Evolutionary conservation across 2,888 invertebrate species (phyloP).

Genomic region (Caenorhabditis sulstoni): DNA sequence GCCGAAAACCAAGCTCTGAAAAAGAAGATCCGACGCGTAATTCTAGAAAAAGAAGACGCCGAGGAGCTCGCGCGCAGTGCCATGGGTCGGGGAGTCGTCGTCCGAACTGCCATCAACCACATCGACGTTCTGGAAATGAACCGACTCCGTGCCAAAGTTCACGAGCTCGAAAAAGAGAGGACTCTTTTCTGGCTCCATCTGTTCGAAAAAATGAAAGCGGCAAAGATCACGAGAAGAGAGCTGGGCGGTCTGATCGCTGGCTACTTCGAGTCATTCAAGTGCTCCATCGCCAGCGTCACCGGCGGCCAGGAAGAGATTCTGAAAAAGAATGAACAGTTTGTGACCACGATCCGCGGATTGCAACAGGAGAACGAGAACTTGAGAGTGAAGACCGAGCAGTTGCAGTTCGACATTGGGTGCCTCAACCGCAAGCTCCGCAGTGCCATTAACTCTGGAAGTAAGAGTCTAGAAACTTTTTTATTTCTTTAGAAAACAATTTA

Average conservation of each 20-base stretch:
- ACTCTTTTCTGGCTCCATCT: slow-evolving; percentile 36
- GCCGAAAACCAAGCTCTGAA: slow-evolving; percentile 24
- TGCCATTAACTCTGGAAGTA: slow-evolving; percentile 6
- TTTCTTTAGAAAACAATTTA: too few relatives aligned
- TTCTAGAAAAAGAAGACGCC: slow-evolving; percentile 44
- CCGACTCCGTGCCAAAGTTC: slow-evolving; percentile 17
- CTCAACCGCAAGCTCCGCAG: slow-evolving; percentile 14
- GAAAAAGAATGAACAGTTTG: slow-evolving; percentile 36
- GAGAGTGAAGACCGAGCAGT: slow-evolving; percentile 22
- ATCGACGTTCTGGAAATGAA: slow-evolving; percentile 37
- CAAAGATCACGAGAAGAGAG: slow-evolving; percentile 24
- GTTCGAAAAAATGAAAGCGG: slow-evolving; percentile 26
- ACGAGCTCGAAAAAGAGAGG: slow-evolving; percentile 32
- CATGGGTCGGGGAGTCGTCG: slow-evolving; percentile 18
- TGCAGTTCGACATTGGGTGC: slow-evolving; percentile 24
- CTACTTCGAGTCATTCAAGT: slow-evolving; percentile 45
- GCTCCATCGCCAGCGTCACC: slow-evolving; percentile 24
- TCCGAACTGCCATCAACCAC: slow-evolving; percentile 25
- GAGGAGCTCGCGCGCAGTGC: slow-evolving; percentile 31
- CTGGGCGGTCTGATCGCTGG: slow-evolving; percentile 27
- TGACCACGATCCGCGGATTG: slow-evolving; percentile 27
- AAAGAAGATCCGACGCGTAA: slow-evolving; percentile 24
- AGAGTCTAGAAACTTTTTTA: too few relatives aligned
- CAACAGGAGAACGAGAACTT: slow-evolving; percentile 27
- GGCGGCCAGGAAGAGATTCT: slow-evolving; percentile 25